phyloP scores from a whole-genome alignment of 2,113 vertebrate genomes.

The Perca flavescens region DNA sequence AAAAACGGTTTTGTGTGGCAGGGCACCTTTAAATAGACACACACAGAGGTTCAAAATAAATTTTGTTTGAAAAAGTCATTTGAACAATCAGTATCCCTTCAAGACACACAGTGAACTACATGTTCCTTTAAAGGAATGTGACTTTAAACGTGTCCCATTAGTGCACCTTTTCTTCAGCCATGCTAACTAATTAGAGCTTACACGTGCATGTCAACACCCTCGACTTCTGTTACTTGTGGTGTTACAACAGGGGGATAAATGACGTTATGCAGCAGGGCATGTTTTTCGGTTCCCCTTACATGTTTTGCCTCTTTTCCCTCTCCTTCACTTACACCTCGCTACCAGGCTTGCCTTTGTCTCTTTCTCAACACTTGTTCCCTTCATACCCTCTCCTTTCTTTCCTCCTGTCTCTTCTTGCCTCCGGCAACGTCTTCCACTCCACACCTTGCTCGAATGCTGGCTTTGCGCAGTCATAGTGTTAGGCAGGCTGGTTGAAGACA shows the following conservation, averaged over 20 bases:
- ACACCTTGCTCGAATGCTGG: slow-evolving; percentile 12
- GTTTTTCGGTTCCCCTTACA: slow-evolving; percentile 21
- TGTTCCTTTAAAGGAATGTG: neutral
- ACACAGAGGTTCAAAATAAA: neutral
- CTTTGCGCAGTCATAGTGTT: slow-evolving; percentile 30
- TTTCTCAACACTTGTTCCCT: neutral
- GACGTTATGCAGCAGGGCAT: slow-evolving; percentile 10
- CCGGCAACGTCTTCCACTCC: slow-evolving; percentile 35
- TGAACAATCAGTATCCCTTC: neutral
- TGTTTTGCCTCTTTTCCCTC: slow-evolving; percentile 16
- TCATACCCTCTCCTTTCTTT: slow-evolving; percentile 3
- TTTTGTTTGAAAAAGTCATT: neutral
- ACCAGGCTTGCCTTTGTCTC: slow-evolving; percentile 20
- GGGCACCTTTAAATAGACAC: neutral
- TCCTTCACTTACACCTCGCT: slow-evolving; percentile 30
- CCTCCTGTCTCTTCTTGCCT: slow-evolving; percentile 15
- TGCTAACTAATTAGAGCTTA: slow-evolving; percentile 48
- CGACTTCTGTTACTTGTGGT: slow-evolving; percentile 31
- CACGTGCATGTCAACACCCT: slow-evolving; percentile 24
- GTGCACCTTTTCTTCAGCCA: slow-evolving; percentile 27
- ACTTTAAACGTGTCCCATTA: slow-evolving; percentile 2
- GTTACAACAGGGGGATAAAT: slow-evolving; percentile 17
- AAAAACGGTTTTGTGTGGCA: no score
- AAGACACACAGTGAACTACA: neutral
- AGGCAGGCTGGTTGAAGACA: slow-evolving; percentile 53